A percentile compares a stretch with the other conserved stretches of the same genome.
These are phyloP conservation scores for Acronicta psi DNA, from an alignment of 2,888 invertebrate genomes.

Conservation along the genomic window DNA sequence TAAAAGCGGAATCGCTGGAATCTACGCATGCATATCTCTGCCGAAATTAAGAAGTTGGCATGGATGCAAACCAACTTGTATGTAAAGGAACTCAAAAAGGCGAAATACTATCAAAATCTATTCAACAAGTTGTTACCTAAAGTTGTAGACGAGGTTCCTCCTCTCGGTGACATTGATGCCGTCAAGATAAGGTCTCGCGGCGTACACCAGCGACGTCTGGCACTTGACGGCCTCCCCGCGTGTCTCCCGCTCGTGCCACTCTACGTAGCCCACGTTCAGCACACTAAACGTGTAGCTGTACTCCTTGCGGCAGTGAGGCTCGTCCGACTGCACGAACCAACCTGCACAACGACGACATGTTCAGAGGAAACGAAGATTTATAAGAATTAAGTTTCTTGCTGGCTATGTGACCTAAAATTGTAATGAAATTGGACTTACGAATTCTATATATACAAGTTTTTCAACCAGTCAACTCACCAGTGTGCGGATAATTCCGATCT, in stretches of 20 bases:
- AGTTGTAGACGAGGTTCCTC: constrained; percentile 96
- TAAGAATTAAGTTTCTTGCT: neutral
- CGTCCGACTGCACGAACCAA: constrained; percentile 95
- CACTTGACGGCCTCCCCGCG: constrained; percentile 88
- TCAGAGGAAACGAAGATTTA: constrained; percentile 1
- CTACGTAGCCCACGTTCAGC: constrained; percentile 92
- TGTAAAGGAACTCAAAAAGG: no score
- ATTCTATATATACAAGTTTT: neutral
- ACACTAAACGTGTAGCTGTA: constrained; percentile 94
- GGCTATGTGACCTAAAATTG: neutral
- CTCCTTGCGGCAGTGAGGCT: constrained; percentile 93
- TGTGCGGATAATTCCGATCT: constrained; percentile 95
- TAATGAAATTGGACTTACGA: neutral
- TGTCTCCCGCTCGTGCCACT: constrained; percentile 95
- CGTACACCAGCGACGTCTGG: constrained; percentile 93
- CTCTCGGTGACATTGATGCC: constrained; percentile 96
- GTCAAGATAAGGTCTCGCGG: constrained; percentile 93
- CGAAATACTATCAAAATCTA: neutral
- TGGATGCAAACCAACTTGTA: no score
- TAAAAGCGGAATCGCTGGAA: no score
- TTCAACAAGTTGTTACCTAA: constrained; percentile 82
- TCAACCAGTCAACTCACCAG: constrained; percentile 84
- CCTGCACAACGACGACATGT: constrained; percentile 77
- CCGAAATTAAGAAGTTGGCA: no score
- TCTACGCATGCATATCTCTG: no score